Evolutionary conservation across 2,113 vertebrate genomes (phyloP), one percentile per base, ranked within the genome.

Genomic region (Chaetorhynchus papuensis): DNA sequence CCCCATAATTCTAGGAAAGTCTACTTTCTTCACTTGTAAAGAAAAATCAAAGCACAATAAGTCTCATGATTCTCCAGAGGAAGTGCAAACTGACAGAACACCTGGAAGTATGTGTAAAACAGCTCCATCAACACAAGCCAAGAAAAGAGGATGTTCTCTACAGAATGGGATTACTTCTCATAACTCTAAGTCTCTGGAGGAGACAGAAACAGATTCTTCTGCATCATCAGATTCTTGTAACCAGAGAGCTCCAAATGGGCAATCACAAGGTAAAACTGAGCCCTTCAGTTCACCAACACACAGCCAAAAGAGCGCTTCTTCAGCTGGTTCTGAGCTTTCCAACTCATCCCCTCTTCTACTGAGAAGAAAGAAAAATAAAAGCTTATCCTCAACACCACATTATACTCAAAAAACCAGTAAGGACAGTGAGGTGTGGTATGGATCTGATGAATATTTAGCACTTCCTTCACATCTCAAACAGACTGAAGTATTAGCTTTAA

Each of bases 391-490:
- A 27, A 70, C 97, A 64, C 77, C 96, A 56, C 76, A 66, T 49
- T 89, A 76, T 6, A 41, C 87, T 66, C 63, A 96, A 50, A 97
- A 94, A 70, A 93, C 2, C 3, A 93, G 76, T 60, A 97, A 98
- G 85, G 94, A 95, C 21, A 90, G 69, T 31, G 98, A 98, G 42
- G 79, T 97, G 74, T 99, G 99, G 99, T 99, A 98, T 47, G 99
- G 99, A 21, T 99, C 99, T 3, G 99, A 99, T 53, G 99, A 99
- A 95, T 99, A 99, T 96, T 97, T 99, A 92, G 99, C 99, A 4
- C 98, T 99, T 54, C 99, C 99, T 9, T 98, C 99, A 52, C 99
- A 99, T 88, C 98, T 99, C 47, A 99, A 96, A 42, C 98, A 99
- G 97, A 99, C 99, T 6, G 99, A 99, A 98, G 98, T 99, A 69